Conservation (phyloP, 1,140 invertebrate genomes). For the Euwallacea similis region DNA sequence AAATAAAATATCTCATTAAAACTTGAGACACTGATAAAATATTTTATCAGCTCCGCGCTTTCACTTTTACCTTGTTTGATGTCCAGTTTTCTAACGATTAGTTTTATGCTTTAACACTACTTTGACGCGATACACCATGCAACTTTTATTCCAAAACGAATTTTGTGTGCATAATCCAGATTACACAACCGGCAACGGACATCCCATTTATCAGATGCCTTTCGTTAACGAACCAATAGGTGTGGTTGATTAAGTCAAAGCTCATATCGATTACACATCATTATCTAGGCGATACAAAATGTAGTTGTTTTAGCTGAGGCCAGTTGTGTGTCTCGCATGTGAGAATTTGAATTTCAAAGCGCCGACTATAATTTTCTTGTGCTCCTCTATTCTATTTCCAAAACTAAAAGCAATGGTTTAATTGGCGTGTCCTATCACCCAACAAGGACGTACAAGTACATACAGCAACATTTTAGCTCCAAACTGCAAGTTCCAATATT, state of each 20-base stretch:
- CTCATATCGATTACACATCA: constrained; percentile 4
- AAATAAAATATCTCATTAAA: constrained; percentile 44
- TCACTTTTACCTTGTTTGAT: constrained; percentile 1
- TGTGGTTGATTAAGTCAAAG: constrained; percentile 19
- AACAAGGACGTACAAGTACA: too few species aligned
- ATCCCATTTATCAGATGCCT: neutral
- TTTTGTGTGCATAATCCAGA: too few species aligned
- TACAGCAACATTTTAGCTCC: too few species aligned
- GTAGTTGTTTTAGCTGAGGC: neutral
- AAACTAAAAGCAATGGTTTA: too few species aligned
- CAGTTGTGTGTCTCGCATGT: neutral
- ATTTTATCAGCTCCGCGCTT: constrained; percentile 19
- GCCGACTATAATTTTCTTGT: too few species aligned
- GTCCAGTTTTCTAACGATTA: neutral
- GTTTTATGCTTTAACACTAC: too few species aligned
- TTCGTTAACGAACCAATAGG: constrained; percentile 10
- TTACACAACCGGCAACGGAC: neutral
- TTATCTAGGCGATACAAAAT: constrained; percentile 11
- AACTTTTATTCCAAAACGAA: too few species aligned
- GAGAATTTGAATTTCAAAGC: neutral
- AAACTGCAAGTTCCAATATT: too few species aligned
- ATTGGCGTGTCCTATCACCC: too few species aligned
- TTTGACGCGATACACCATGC: too few species aligned
- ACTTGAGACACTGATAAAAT: constrained; percentile 40
- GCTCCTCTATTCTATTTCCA: too few species aligned